Conservation (phyloP, 1,140 invertebrate species). For the Calephelis nemesis region DNA sequence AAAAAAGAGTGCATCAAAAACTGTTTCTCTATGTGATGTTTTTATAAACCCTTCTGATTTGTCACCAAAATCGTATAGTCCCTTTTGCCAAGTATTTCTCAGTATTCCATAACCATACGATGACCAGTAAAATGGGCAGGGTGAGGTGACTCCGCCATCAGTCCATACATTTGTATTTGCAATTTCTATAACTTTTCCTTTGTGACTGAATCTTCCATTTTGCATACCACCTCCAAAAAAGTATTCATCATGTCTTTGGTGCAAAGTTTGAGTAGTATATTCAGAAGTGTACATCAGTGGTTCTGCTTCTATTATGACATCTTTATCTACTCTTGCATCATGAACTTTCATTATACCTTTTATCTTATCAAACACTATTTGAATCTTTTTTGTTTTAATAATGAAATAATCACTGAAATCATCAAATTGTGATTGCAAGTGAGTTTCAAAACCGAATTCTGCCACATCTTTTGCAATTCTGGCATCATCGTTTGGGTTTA, state of each 20-base stretch:
- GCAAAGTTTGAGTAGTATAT: constrained; percentile 45
- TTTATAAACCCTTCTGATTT: constrained; percentile 36
- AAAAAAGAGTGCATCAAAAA: constrained; percentile 63
- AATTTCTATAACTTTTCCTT: constrained; percentile 60
- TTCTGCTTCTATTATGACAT: constrained; percentile 46
- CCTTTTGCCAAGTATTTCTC: constrained; percentile 63
- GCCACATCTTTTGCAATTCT: constrained; percentile 51
- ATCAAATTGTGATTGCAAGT: constrained; percentile 45
- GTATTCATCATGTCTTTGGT: constrained; percentile 53
- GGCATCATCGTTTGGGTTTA: constrained; percentile 48
- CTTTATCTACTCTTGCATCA: constrained; percentile 50
- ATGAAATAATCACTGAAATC: constrained; percentile 40
- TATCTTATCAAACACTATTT: constrained; percentile 58
- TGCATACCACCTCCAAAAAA: constrained; percentile 71
- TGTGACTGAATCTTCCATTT: constrained; percentile 67
- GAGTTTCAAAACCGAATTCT: constrained; percentile 50
- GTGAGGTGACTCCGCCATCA: constrained; percentile 63
- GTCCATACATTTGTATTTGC: constrained; percentile 60
- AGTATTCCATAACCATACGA: constrained; percentile 61
- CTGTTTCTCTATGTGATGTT: constrained; percentile 44
- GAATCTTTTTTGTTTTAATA: constrained; percentile 50
- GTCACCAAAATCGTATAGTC: constrained; percentile 59
- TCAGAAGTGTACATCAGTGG: constrained; percentile 44
- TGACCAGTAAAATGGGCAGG: constrained; percentile 69
- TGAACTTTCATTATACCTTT: constrained; percentile 48